phyloP scores from a whole-genome alignment of 1,140 invertebrate species.

The Bursaphelenchus mucronatus region DNA sequence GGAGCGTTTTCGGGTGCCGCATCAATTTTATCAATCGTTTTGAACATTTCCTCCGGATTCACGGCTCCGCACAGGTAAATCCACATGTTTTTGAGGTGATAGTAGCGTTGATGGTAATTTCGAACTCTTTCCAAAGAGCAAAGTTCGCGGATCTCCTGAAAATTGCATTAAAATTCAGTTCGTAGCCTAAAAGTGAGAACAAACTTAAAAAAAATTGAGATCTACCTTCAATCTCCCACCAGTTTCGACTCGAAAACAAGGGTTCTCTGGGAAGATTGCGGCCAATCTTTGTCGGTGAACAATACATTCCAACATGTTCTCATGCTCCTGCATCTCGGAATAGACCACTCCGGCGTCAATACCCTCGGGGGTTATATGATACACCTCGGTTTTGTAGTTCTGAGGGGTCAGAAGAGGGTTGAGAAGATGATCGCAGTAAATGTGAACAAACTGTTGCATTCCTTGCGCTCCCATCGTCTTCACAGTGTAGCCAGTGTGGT shows the following conservation, averaged over 20 bases:
- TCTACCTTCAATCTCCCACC: slow-evolving; percentile 67
- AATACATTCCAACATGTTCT: slow-evolving; percentile 52
- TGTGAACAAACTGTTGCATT: slow-evolving; percentile 78
- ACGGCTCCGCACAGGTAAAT: slow-evolving; percentile 79
- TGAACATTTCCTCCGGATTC: slow-evolving; percentile 64
- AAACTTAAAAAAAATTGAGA: slow-evolving; percentile 68
- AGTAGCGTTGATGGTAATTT: slow-evolving; percentile 78
- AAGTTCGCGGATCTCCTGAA: slow-evolving; percentile 76
- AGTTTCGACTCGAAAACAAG: slow-evolving; percentile 62
- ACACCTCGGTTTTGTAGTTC: slow-evolving; percentile 78
- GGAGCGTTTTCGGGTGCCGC: slow-evolving; percentile 69
- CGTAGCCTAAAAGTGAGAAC: slow-evolving; percentile 77
- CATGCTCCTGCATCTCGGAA: slow-evolving; percentile 79
- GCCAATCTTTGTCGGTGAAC: slow-evolving; percentile 31
- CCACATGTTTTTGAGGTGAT: slow-evolving; percentile 81
- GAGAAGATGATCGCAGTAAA: slow-evolving; percentile 84
- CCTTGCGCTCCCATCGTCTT: slow-evolving; percentile 79
- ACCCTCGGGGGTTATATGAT: slow-evolving; percentile 80
- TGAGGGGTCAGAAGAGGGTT: slow-evolving; percentile 71
- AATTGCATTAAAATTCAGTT: slow-evolving; percentile 75
- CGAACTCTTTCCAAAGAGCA: slow-evolving; percentile 76
- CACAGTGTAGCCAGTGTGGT: slow-evolving; percentile 84
- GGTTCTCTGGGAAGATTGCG: slow-evolving; percentile 2
- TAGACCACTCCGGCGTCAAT: slow-evolving; percentile 86
- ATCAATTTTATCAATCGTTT: slow-evolving; percentile 15